Conservation (phyloP, 2,113 vertebrate species). For the Corydoras sp. region DNA sequence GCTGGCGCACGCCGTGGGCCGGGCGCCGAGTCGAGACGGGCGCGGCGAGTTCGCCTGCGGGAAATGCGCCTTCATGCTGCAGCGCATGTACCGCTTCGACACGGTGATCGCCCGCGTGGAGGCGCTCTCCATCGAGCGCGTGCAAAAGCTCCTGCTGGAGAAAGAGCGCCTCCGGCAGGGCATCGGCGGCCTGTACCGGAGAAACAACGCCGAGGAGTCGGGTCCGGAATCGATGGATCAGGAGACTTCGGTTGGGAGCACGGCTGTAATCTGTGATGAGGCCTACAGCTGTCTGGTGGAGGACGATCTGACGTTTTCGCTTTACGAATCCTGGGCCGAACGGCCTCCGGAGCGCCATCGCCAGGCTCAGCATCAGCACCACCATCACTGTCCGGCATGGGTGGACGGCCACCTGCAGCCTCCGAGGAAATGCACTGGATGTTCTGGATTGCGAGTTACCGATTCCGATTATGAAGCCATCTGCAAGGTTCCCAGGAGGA, state of each 20-base stretch:
- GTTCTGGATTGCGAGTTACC: conserved; percentile 74
- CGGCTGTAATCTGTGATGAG: conserved; percentile 66
- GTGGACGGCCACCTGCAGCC: conserved; percentile 53
- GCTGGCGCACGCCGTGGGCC: conserved; percentile 84
- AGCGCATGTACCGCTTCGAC: conserved; percentile 93
- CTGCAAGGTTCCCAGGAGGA: conserved; percentile 80
- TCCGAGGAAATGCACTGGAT: conserved; percentile 77
- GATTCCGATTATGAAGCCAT: conserved; percentile 91
- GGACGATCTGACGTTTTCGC: conserved; percentile 83
- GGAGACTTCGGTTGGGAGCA: conserved; percentile 61
- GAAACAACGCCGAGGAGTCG: conserved; percentile 63
- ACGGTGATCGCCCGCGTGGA: conserved; percentile 91
- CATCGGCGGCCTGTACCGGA: conserved; percentile 77
- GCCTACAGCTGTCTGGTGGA: conserved; percentile 77
- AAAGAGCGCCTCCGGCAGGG: conserved; percentile 86
- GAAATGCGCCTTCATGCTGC: conserved; percentile 95
- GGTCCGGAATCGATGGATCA: conserved; percentile 39
- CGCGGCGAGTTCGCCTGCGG: conserved; percentile 89
- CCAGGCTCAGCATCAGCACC: conserved; percentile 38
- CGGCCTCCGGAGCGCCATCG: conserved; percentile 55
- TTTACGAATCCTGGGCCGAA: conserved; percentile 86
- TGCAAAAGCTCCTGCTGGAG: conserved; percentile 84
- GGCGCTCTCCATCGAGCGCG: conserved; percentile 86
- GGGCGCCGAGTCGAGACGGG: conserved; percentile 81
- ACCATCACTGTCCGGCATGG: conserved; percentile 61